A percentile compares a stretch with the other conserved stretches of the same genome.
Evolutionary conservation across 2,888 invertebrate species (phyloP).

Genomic region (Druceiella hillmani): DNA sequence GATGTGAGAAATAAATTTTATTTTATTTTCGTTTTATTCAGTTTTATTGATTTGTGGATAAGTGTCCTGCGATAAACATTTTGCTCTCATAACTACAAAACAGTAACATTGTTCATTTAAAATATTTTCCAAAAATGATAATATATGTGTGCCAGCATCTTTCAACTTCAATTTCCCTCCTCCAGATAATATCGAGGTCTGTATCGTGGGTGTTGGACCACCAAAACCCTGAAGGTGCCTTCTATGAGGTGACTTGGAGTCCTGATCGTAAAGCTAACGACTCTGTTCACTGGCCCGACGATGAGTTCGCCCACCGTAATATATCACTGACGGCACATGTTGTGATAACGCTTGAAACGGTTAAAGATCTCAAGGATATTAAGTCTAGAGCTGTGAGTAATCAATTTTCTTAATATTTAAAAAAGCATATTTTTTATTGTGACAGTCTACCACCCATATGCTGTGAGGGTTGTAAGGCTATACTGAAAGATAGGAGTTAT

Average conservation of each 20-base stretch:
- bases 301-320: constrained; percentile 60
- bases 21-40: neutral
- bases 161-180: too few relatives aligned
- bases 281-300: constrained; percentile 50
- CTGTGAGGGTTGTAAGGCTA: too few relatives aligned
- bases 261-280: constrained; percentile 87
- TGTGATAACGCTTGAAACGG: constrained; percentile 77
- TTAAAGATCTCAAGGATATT: constrained; percentile 67
- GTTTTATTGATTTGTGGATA: neutral
- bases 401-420: too few relatives aligned
- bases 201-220: constrained; percentile 82
- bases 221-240: constrained; percentile 81
- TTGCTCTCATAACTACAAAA: constrained; percentile 3
- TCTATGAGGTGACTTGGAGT: constrained; percentile 82
- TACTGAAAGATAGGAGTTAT: too few relatives aligned
- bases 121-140: neutral
- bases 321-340: constrained; percentile 92
- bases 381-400: constrained; percentile 34
- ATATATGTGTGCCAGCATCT: too few relatives aligned
- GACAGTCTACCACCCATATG: too few relatives aligned
- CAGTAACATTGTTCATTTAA: neutral
- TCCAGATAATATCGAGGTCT: constrained; percentile 68
- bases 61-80: too few relatives aligned
- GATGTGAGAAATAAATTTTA: constrained; percentile 44
- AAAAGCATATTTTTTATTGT: too few relatives aligned